Evolutionary conservation across 2,888 invertebrate genomes (phyloP), one percentile per base, ranked within the genome.

Genomic region (Pycnomerus fuliginosus): DNA sequence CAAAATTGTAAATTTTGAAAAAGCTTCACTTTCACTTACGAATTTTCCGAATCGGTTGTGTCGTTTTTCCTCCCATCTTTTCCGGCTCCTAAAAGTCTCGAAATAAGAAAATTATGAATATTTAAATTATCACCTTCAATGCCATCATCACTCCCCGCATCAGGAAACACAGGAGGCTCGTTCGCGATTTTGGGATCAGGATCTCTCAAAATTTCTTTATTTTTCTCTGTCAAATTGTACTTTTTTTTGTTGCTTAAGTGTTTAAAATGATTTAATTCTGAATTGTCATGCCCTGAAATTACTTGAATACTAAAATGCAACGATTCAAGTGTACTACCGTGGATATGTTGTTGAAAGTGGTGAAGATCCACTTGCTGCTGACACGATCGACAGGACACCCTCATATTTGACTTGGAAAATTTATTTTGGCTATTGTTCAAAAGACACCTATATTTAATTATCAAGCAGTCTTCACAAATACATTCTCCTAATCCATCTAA

Each of bases 391-490:
- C 53, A 53, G 15, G 50, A 50, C 12, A 47, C 42, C 20, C 20
- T 38, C 39, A 38, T 47, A 27, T 31, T 37, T 12, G 33, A 35
- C 3, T 33, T 35, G 13, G 12, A n/a, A 22, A 37, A 29, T 27
- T 46, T 41, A 14, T 41, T 46, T 11, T 37, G 34, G 16, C 22
- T 22, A 22, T 36, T 41, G 29, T 44, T 34, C 37, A 56, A 48
- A 36, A 55, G 53, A 30, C 33, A 52, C 44, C 56, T 56, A 48
- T 67, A 68, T 53, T 66, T 66, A 4, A 64, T 60, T 35, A 68
- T 55, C 38, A 68, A 50, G 48, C 70, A 70, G 49, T 70, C 68
- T 50, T 69, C 70, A 48, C 70, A 70, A 30, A 68, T 60, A 51
- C 70, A 70, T 25, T 64, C 61, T 3, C 70, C 70, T 36, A 61